Conservation (phyloP, 2,888 invertebrate species). For the Chouioia cunea region DNA sequence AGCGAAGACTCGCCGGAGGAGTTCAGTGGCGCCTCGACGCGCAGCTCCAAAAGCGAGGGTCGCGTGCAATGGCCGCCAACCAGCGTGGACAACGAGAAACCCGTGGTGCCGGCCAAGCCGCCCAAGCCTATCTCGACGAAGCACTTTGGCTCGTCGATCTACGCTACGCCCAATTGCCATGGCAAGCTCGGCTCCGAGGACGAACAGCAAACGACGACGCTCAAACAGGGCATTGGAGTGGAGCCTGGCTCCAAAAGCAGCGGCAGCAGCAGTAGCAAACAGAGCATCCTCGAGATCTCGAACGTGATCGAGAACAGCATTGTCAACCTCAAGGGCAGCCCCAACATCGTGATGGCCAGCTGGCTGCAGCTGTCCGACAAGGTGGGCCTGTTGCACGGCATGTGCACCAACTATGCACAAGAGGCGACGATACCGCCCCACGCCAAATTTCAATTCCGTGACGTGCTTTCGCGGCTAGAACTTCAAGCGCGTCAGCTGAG, state of each 20-base stretch:
- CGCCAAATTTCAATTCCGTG: constrained; percentile 88
- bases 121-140: constrained; percentile 66
- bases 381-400: constrained; percentile 83
- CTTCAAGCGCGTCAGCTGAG: constrained; percentile 77
- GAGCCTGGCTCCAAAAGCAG: constrained; percentile 31
- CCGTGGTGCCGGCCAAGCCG: constrained; percentile 71
- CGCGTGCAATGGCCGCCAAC: constrained; percentile 71
- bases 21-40: constrained; percentile 66
- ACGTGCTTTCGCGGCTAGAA: constrained; percentile 79
- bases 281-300: constrained; percentile 76
- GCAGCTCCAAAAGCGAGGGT: constrained; percentile 69
- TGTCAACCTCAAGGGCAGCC: constrained; percentile 73
- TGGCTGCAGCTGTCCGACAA: constrained; percentile 86
- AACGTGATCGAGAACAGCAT: constrained; percentile 76
- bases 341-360: constrained; percentile 74
- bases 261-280: constrained; percentile 55
- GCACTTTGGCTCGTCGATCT: constrained; percentile 75
- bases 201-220: constrained; percentile 7
- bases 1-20: constrained; percentile 68
- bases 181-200: constrained; percentile 40
- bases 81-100: constrained; percentile 73
- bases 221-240: constrained; percentile 5
- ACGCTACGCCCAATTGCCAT: constrained; percentile 79
- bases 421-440: constrained; percentile 84
- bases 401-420: constrained; percentile 88